Evolutionary conservation across 2,797 vertebrate genomes (phyloP), one percentile per base, ranked within the genome.

Genomic region (Lepidocolaptes lacrymiger): DNA sequence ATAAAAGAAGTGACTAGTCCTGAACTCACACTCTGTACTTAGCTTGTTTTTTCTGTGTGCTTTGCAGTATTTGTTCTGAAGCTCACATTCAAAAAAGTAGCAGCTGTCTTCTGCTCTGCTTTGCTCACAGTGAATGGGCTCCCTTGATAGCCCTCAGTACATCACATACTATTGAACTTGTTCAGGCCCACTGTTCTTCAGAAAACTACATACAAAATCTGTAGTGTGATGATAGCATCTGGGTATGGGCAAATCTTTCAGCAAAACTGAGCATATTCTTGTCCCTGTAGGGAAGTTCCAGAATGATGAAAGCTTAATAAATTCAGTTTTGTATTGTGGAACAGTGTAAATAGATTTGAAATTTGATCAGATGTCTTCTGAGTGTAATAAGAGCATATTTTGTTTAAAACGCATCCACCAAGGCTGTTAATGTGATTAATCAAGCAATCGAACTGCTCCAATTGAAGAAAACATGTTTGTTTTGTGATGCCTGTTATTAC

Each of bases 101-200:
- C 49, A 96, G 43, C 85, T 88, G 11, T 91, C 75, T 93, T 89
- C 69, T 84, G 24, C 59, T 93, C 43, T 88, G 72, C 48, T 82
- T 87, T 95, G 49, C 32, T 91, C 18, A 46, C 63, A 64, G 54
- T 89, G 94, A 88, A 95, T 76, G 88, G 73, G 44, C 10, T 85
- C 59, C 95, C 85, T 78, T 93, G 82, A 88, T 23, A 97, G 54
- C 43, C 68, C 64, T 74, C 59, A 89, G 85, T 69, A 55, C 87
- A 72, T 39, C 89, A 73, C 1, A 4, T 97, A 32, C 82, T 91
- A 90, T 23, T 74, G 86, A 94, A 89, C 61, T 88, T 82, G 24
- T 48, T 88, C 91, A 67, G 76, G 23, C 82, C 80, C 71, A 73
- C 76, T 93, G 67, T 88, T 92, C 75, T 88, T 91, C 69, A 80